These are phyloP conservation scores for Donacobius atricapilla DNA, from an alignment of 2,113 vertebrate species.

Conservation along the genomic window DNA sequence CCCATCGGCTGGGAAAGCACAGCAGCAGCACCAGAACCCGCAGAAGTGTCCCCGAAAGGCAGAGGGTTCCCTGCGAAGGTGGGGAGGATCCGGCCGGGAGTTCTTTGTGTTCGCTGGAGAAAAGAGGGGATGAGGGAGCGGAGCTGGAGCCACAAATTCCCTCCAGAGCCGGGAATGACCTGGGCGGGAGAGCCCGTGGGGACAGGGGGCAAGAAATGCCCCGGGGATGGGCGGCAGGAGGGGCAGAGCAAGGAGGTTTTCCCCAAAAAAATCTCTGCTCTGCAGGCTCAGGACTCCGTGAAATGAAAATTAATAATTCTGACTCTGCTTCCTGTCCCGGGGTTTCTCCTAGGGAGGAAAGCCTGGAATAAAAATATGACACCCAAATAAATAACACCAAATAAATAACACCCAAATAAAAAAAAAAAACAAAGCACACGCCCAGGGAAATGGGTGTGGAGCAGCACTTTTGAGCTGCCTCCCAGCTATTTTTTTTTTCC, in stretches of 20 bases:
- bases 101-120: neutral
- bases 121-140: too few species aligned
- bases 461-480: neutral
- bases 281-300: neutral
- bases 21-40: accelerated
- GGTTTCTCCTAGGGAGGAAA: neutral
- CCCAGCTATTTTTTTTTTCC: neutral
- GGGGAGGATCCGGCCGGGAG: neutral
- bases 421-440: neutral
- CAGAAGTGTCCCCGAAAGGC: neutral
- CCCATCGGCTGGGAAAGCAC: neutral
- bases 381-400: too few species aligned
- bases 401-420: too few species aligned
- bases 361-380: neutral
- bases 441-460: neutral
- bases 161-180: neutral
- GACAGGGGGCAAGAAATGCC: neutral
- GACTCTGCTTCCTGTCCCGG: too few species aligned
- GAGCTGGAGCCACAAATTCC: neutral
- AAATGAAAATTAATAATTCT: neutral
- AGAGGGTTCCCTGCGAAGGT: neutral
- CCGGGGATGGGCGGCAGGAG: neutral
- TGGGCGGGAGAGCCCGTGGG: neutral
- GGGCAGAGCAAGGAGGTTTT: neutral
- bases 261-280: neutral